These are phyloP conservation scores for Proisotoma minuta DNA, from an alignment of 2,888 invertebrate genomes.

Conservation along the genomic window DNA sequence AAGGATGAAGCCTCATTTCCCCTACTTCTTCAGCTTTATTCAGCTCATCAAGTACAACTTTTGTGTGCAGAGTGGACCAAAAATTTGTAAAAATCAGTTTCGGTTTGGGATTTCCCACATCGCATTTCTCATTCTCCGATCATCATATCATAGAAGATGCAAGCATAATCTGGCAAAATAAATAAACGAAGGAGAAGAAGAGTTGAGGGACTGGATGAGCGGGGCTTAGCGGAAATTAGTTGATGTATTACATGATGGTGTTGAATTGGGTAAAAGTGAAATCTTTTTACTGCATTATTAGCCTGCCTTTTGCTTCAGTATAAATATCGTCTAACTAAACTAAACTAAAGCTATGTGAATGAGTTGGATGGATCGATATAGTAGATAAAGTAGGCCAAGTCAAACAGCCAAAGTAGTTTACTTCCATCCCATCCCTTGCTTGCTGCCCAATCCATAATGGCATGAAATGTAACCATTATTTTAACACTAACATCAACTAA, in stretches of 20 bases:
- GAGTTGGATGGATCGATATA: conserved; percentile 41
- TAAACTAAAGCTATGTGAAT: conserved; percentile 22
- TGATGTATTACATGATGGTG: conserved; percentile 11
- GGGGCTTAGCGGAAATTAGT: conserved; percentile 11
- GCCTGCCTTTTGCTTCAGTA: not conserved
- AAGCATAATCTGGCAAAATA: no score
- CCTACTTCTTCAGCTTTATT: not conserved
- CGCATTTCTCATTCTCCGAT: no score
- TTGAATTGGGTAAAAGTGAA: conserved; percentile 17
- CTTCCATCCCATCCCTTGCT: not conserved
- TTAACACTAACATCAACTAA: not conserved
- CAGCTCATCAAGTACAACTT: not conserved
- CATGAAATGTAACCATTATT: conserved; percentile 4
- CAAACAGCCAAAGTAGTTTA: conserved; percentile 21
- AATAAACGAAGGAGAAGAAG: not conserved
- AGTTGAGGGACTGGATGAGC: not conserved
- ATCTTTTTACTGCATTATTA: conserved; percentile 2
- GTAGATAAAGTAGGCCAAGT: conserved; percentile 41
- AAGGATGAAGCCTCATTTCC: not conserved
- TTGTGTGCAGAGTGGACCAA: not conserved
- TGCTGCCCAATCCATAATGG: not conserved
- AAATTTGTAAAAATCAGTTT: no score
- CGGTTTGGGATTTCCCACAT: no score
- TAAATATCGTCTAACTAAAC: not conserved
- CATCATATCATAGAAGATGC: no score